Percentiles rank a stretch among this genome's conserved stretches.
phyloP scores from a whole-genome alignment of 1,140 invertebrate species.

The Drosophila baimaii region DNA sequence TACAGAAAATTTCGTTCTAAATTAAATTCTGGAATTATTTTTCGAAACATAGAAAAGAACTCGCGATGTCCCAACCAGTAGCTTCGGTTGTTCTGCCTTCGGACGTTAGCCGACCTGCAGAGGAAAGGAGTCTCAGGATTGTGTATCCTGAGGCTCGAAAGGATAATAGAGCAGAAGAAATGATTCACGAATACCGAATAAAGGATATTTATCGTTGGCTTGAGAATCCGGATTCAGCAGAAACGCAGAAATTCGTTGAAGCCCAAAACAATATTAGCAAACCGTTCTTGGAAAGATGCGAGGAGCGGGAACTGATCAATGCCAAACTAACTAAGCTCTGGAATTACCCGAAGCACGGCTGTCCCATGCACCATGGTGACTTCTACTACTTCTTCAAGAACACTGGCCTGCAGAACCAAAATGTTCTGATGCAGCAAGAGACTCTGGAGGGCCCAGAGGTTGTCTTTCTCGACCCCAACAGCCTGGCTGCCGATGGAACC shows the following conservation, averaged over 20 bases:
- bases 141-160: conserved; percentile 91
- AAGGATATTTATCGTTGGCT: conserved; percentile 97
- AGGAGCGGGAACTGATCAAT: conserved; percentile 89
- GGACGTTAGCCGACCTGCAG: neutral
- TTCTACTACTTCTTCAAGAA: conserved; percentile 97
- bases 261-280: conserved; percentile 95
- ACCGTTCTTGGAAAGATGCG: conserved; percentile 93
- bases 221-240: conserved; percentile 96
- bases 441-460: conserved; percentile 90
- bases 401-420: conserved; percentile 97
- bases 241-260: conserved; percentile 96
- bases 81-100: neutral
- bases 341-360: conserved; percentile 98
- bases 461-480: conserved; percentile 97
- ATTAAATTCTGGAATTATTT: conserved; percentile 9
- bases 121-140: neutral
- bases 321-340: conserved; percentile 93
- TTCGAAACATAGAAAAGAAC: neutral
- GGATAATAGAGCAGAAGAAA: conserved; percentile 91
- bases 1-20: neutral
- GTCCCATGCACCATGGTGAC: conserved; percentile 92
- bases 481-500: conserved; percentile 96
- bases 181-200: conserved; percentile 93
- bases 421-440: conserved; percentile 96
- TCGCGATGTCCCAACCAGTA: neutral